phyloP scores from a whole-genome alignment of 2,797 vertebrate species.

The Peromyscus attwateri region DNA sequence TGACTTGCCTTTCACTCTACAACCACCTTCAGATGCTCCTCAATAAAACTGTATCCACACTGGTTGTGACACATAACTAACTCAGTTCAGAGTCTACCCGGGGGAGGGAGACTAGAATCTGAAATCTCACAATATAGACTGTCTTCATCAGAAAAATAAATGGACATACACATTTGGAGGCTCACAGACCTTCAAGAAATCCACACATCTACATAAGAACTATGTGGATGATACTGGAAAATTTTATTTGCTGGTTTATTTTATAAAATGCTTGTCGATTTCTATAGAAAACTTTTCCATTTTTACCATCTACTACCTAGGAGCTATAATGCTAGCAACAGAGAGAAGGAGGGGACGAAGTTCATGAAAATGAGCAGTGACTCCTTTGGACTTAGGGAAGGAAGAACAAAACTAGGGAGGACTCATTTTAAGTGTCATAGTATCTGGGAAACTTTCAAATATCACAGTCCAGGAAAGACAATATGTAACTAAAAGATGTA shows the following conservation, averaged over 20 bases:
- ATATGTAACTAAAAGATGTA: constrained; percentile 39
- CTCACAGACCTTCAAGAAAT: not conserved
- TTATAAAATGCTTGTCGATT: constrained; percentile 31
- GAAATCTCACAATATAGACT: constrained; percentile 13
- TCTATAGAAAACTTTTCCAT: constrained; percentile 40
- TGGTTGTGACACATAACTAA: not conserved
- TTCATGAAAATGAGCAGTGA: constrained; percentile 40
- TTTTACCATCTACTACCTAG: constrained; percentile 57
- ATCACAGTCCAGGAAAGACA: constrained; percentile 35
- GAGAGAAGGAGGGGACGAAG: not conserved
- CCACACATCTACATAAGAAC: not conserved
- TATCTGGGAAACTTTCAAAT: constrained; percentile 49
- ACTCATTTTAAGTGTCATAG: constrained; percentile 40
- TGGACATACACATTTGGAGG: not conserved
- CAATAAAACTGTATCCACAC: not conserved
- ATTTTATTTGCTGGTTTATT: constrained; percentile 40
- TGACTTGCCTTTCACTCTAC: not conserved
- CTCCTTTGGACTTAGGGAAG: not conserved
- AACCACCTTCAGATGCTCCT: constrained; percentile 7
- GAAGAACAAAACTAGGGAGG: not conserved
- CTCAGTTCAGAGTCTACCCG: not conserved
- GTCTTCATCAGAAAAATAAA: constrained; percentile 7
- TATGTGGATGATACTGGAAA: constrained; percentile 59
- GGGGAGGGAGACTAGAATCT: constrained; percentile 2
- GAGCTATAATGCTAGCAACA: not conserved